These are phyloP conservation scores for Vireo altiloquus DNA, from an alignment of 2,113 vertebrate genomes.

Conservation along the genomic window DNA sequence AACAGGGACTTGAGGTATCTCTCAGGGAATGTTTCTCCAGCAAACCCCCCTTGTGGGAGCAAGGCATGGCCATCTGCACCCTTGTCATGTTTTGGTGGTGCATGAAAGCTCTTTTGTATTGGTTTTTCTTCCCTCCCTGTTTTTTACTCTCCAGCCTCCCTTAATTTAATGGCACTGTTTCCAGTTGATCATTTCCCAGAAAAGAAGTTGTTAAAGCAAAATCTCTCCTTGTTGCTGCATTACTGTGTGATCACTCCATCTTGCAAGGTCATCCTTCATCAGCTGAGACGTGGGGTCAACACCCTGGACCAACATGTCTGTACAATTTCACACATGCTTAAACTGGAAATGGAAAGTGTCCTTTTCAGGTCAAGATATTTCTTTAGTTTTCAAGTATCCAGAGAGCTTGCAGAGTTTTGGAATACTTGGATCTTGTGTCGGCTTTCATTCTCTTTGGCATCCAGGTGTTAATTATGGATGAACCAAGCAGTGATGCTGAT, in stretches of 20 bases:
- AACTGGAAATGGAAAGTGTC: not conserved
- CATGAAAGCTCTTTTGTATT: not conserved
- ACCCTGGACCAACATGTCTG: not conserved
- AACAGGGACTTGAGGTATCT: not conserved
- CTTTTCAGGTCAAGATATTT: not conserved
- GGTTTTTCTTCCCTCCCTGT: not conserved
- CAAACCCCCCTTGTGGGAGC: not conserved
- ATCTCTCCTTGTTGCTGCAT: not conserved
- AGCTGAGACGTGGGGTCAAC: not conserved
- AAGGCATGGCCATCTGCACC: not conserved
- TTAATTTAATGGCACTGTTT: not conserved
- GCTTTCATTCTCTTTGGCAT: not conserved
- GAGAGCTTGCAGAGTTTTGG: not conserved
- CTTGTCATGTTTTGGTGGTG: not conserved
- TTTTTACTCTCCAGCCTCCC: not conserved
- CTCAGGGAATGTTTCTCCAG: not conserved
- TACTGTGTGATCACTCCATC: not conserved
- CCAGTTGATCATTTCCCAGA: not conserved
- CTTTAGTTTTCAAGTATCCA: not conserved
- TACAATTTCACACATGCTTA: not conserved
- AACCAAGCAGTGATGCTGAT: fast-evolving
- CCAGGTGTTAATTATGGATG: conserved; percentile 9
- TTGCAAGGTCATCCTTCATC: not conserved
- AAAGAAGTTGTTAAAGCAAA: not conserved
- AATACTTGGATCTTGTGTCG: not conserved